A percentile compares a stretch with the other conserved stretches of the same genome.
Evolutionary conservation across 2,888 invertebrate genomes (phyloP).

Genomic region (Coecobrya sp.): DNA sequence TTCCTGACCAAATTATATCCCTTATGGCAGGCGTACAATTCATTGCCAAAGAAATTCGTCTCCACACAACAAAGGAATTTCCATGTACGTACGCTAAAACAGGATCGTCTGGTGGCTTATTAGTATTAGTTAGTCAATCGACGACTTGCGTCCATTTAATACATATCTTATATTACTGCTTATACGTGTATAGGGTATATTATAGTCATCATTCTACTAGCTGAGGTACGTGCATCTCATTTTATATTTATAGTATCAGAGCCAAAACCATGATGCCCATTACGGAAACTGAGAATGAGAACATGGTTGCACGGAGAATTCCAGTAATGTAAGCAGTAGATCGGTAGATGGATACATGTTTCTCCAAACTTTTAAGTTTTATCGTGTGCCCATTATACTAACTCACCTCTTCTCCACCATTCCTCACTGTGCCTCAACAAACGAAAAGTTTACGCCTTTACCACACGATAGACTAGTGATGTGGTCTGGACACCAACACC

Average conservation of each 20-base stretch:
- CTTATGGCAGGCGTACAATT: no score
- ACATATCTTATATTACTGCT: constrained; percentile 33
- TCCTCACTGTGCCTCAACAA: constrained; percentile 54
- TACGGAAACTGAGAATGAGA: background rate
- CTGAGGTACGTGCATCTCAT: constrained; percentile 41
- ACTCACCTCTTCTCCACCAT: constrained; percentile 37
- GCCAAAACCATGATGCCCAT: background rate
- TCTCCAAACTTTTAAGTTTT: constrained; percentile 25
- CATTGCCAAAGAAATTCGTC: no score
- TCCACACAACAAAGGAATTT: no score
- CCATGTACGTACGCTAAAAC: constrained; percentile 29
- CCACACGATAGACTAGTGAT: constrained; percentile 57
- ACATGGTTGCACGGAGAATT: constrained; percentile 9
- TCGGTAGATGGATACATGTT: constrained; percentile 9
- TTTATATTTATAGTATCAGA: constrained; percentile 27
- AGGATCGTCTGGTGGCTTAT: background rate
- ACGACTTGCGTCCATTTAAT: constrained; percentile 36
- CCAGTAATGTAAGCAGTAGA: constrained; percentile 1
- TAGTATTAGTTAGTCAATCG: background rate
- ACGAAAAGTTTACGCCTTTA: constrained; percentile 71
- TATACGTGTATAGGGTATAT: constrained; percentile 49
- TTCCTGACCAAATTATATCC: no score
- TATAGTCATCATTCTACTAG: no score
- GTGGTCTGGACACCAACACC: constrained; percentile 40
- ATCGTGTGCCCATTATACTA: constrained; percentile 46